These are phyloP conservation scores for Leptobrachium ailaonicum DNA, from an alignment of 2,113 vertebrate genomes.

Conservation along the genomic window DNA sequence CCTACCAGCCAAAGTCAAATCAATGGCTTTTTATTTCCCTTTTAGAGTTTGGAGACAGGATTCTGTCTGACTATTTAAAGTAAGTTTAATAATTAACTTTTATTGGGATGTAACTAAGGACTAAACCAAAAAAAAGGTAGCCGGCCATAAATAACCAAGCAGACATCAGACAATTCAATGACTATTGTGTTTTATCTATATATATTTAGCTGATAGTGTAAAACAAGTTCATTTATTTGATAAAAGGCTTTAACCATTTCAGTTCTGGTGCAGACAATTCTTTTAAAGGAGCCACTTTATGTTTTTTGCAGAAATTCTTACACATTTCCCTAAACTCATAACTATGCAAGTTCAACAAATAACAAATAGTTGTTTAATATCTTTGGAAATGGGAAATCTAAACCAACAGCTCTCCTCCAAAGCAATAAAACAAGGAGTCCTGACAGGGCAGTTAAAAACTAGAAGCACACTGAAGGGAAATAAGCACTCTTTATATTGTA, in stretches of 20 bases:
- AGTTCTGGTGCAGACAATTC: no score
- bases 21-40: conserved; percentile 48
- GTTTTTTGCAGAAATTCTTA: no score
- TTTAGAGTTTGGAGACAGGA: conserved; percentile 52
- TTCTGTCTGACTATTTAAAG: conserved; percentile 58
- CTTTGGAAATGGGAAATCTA: conserved; percentile 25
- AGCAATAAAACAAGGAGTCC: conserved; percentile 32
- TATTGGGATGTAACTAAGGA: conserved; percentile 18
- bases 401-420: conserved; percentile 14
- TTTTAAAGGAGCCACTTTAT: background rate
- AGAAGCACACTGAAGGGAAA: conserved; percentile 35
- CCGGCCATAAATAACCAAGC: background rate
- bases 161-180: background rate
- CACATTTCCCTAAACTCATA: no score
- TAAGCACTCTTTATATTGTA: conserved; percentile 36
- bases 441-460: conserved; percentile 26
- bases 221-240: conserved; percentile 9
- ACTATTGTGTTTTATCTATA: conserved; percentile 15
- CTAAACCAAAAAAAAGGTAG: conserved; percentile 8
- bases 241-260: conserved; percentile 31
- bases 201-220: background rate
- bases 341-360: no score
- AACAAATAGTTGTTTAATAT: conserved; percentile 25
- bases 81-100: conserved; percentile 59
- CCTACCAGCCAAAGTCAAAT: conserved; percentile 45